Percentiles rank a stretch among this genome's conserved stretches.
These are phyloP conservation scores for Emydocephalus ijimae DNA, from an alignment of 2,113 vertebrate genomes.

Conservation along the genomic window DNA sequence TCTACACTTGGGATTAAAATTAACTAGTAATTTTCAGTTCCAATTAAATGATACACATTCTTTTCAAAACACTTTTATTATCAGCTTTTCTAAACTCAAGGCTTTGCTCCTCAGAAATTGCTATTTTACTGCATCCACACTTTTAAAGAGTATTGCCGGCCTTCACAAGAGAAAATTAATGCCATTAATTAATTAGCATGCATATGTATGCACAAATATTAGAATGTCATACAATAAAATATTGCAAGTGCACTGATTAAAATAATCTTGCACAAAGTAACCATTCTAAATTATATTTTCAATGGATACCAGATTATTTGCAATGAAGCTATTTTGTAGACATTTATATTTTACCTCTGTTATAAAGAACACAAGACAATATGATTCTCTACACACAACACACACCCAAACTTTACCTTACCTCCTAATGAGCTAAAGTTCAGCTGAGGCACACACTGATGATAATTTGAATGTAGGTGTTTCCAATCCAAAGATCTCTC, in stretches of 20 bases:
- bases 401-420: background rate
- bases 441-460: background rate
- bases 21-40: background rate
- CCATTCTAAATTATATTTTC: background rate
- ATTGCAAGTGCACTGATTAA: background rate
- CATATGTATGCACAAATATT: background rate
- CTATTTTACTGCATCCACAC: background rate
- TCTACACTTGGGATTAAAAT: background rate
- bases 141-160: background rate
- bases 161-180: background rate
- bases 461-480: background rate
- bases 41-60: background rate
- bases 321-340: background rate
- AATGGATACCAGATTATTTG: background rate
- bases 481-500: background rate
- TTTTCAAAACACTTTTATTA: background rate
- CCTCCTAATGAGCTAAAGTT: background rate
- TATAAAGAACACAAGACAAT: background rate
- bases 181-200: background rate
- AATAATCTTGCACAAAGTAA: background rate
- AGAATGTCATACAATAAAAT: background rate
- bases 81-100: background rate
- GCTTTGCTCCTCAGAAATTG: background rate
- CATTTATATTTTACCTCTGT: background rate
- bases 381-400: background rate